These are phyloP conservation scores for Thryonomys swinderianus DNA, from an alignment of 2,113 vertebrate species.

Conservation along the genomic window DNA sequence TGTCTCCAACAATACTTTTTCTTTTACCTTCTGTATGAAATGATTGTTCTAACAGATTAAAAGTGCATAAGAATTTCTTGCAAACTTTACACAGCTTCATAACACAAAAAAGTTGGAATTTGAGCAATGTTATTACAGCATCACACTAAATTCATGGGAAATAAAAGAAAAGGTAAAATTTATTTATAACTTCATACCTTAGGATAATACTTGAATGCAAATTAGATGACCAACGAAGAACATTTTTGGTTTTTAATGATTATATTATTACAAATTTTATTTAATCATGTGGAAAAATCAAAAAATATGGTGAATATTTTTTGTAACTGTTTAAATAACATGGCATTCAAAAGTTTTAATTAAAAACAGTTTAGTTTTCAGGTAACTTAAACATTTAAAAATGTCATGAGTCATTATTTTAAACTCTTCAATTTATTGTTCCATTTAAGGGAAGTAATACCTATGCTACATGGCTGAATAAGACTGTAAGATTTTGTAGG, in stretches of 20 bases:
- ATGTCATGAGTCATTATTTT: constrained; percentile 36
- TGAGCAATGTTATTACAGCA: neutral
- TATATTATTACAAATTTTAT: constrained; percentile 36
- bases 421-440: neutral
- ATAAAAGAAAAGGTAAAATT: constrained; percentile 36
- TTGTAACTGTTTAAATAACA: constrained; percentile 32
- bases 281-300: constrained; percentile 40
- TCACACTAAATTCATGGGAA: constrained; percentile 11
- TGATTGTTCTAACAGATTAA: constrained; percentile 27
- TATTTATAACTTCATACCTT: constrained; percentile 70
- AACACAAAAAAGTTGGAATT: constrained; percentile 53
- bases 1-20: constrained; percentile 24
- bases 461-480: neutral
- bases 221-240: constrained; percentile 71
- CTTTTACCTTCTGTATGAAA: constrained; percentile 59
- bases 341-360: constrained; percentile 8
- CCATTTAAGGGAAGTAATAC: constrained; percentile 15
- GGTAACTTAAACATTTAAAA: constrained; percentile 38
- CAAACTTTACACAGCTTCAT: constrained; percentile 5
- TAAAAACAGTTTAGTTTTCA: constrained; percentile 54
- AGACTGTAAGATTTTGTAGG: neutral
- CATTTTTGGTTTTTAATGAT: constrained; percentile 52
- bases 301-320: constrained; percentile 9
- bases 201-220: constrained; percentile 69
- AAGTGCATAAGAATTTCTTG: constrained; percentile 56